phyloP scores from a whole-genome alignment of 2,888 invertebrate genomes.

The Caenorhabditis angaria region DNA sequence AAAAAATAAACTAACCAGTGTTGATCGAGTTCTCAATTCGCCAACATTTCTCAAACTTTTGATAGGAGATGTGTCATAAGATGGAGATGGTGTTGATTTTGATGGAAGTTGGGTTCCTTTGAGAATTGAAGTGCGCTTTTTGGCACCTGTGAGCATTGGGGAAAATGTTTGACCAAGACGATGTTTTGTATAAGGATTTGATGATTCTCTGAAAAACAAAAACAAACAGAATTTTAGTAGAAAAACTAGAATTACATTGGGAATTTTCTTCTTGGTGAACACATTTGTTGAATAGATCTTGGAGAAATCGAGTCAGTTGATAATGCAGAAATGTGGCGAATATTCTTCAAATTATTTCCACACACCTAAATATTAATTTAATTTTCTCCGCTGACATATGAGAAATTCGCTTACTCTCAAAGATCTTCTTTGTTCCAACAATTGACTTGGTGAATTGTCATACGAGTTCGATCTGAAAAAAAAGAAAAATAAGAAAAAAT shows the following conservation, averaged over 20 bases:
- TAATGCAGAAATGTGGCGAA: constrained; percentile 6
- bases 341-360: neutral
- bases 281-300: constrained; percentile 11
- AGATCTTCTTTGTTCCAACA: neutral
- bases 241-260: neutral
- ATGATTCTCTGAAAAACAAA: neutral
- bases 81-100: neutral
- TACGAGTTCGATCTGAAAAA: neutral
- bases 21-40: neutral
- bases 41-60: neutral
- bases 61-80: neutral
- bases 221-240: neutral
- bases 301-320: constrained; percentile 33
- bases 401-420: neutral
- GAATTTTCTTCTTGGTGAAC: constrained; percentile 19
- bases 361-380: neutral
- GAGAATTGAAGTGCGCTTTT: constrained; percentile 8
- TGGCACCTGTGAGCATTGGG: constrained; percentile 21
- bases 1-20: neutral
- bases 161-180: constrained; percentile 36
- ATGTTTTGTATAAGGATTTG: constrained; percentile 21
- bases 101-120: neutral
- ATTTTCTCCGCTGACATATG: neutral
- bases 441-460: neutral
- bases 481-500: neutral